These are phyloP conservation scores for Lophura nycthemera DNA, from an alignment of 2,113 vertebrate genomes.

Conservation along the genomic window DNA sequence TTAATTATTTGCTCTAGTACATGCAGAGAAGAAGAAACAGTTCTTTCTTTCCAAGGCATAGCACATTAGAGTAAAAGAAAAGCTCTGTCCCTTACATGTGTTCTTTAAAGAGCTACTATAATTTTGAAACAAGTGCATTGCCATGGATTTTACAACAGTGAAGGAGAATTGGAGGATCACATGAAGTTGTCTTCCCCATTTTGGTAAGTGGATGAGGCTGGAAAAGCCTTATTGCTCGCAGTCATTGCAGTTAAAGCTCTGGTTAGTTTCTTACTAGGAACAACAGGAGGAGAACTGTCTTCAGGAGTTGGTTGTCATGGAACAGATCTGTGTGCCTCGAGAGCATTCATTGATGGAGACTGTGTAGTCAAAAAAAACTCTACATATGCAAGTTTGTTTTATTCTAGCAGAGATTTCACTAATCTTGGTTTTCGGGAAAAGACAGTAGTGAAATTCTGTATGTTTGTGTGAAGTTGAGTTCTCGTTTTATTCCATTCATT, in stretches of 20 bases:
- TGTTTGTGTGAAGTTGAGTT: not conserved
- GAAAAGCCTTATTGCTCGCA: not conserved
- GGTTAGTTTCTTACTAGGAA: not conserved
- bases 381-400: not conserved
- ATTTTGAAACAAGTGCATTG: not conserved
- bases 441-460: not conserved
- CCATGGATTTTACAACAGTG: not conserved
- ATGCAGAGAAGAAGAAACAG: not conserved
- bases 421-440: not conserved
- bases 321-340: not conserved
- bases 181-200: not conserved
- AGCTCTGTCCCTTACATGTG: not conserved
- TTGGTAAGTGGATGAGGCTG: not conserved
- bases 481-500: conserved; percentile 36
- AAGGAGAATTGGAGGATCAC: not conserved
- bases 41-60: not conserved
- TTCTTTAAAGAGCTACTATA: not conserved
- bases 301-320: not conserved
- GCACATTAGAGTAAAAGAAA: not conserved
- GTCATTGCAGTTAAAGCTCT: not conserved
- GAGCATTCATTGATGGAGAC: not conserved
- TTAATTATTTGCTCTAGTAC: not conserved
- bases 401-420: not conserved
- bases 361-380: not conserved
- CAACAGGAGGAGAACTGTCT: not conserved